phyloP scores from a whole-genome alignment of 2,888 invertebrate species.

The Lymantria monacha region DNA sequence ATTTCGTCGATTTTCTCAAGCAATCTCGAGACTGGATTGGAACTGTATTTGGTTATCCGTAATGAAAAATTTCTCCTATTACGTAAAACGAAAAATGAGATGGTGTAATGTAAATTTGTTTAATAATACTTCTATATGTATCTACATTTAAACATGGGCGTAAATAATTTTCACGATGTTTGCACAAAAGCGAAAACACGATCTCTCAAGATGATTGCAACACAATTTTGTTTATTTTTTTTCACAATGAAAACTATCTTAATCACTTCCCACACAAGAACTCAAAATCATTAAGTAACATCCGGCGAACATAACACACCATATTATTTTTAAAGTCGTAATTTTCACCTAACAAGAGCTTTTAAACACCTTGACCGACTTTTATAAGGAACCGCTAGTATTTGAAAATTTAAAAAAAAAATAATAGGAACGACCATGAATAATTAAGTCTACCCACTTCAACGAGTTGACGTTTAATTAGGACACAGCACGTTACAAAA shows the following conservation, averaged over 20 bases:
- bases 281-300: conserved; percentile 52
- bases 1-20: no score
- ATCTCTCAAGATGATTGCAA: conserved; percentile 65
- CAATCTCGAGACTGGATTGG: no score
- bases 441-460: conserved; percentile 46
- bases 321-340: conserved; percentile 35
- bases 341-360: conserved; percentile 57
- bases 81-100: no score
- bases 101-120: no score
- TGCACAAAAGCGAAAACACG: conserved; percentile 69
- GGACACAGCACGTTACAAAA: conserved; percentile 20
- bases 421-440: conserved; percentile 13
- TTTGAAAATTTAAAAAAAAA: conserved; percentile 29
- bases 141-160: conserved; percentile 15
- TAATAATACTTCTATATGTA: no score
- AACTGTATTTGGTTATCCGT: no score
- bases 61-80: no score
- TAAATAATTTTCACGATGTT: conserved; percentile 37
- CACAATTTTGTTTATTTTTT: conserved; percentile 50
- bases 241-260: conserved; percentile 50
- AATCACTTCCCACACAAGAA: conserved; percentile 61
- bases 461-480: conserved; percentile 18
- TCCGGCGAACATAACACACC: conserved; percentile 42
- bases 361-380: conserved; percentile 58
- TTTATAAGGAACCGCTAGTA: conserved; percentile 37